Conservation (phyloP, 2,888 invertebrate genomes). For the Tupiocoris notatus region DNA sequence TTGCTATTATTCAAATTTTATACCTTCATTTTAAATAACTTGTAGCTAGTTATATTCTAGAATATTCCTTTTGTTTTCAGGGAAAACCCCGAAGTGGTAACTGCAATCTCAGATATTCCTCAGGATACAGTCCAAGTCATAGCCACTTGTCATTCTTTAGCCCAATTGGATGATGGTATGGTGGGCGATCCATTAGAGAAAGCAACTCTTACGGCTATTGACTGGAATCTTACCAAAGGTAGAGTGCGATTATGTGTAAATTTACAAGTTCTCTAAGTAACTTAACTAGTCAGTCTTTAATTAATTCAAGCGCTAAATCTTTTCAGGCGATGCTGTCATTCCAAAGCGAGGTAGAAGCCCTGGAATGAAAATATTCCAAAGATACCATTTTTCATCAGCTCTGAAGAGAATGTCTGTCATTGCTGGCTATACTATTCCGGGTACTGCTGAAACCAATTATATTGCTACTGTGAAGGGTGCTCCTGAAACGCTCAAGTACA, state of each 20-base stretch:
- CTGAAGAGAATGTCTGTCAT: slow-evolving; percentile 97
- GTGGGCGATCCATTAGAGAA: slow-evolving; percentile 99
- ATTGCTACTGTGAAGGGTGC: slow-evolving; percentile 96
- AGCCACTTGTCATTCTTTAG: slow-evolving; percentile 94
- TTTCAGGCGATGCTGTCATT: slow-evolving; percentile 86
- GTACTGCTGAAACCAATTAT: slow-evolving; percentile 75
- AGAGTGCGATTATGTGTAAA: background rate
- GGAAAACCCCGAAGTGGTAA: slow-evolving; percentile 55
- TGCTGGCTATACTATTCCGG: slow-evolving; percentile 74
- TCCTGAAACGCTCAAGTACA: slow-evolving; percentile 88
- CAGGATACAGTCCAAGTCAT: slow-evolving; percentile 80
- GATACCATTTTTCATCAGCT: slow-evolving; percentile 94
- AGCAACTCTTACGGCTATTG: slow-evolving; percentile 89
- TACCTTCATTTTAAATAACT: too few species aligned
- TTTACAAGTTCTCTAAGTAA: background rate
- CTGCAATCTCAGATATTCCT: slow-evolving; percentile 71
- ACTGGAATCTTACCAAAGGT: slow-evolving; percentile 94
- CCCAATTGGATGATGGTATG: slow-evolving; percentile 89
- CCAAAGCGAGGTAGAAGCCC: slow-evolving; percentile 80
- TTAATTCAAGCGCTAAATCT: too few species aligned
- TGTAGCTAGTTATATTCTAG: too few species aligned
- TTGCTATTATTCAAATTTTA: background rate
- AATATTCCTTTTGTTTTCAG: slow-evolving; percentile 33
- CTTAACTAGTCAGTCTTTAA: too few species aligned
- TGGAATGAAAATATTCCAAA: slow-evolving; percentile 89